These are phyloP conservation scores for Himalopsyche kuldschensis DNA, from an alignment of 2,888 invertebrate species.

Conservation along the genomic window DNA sequence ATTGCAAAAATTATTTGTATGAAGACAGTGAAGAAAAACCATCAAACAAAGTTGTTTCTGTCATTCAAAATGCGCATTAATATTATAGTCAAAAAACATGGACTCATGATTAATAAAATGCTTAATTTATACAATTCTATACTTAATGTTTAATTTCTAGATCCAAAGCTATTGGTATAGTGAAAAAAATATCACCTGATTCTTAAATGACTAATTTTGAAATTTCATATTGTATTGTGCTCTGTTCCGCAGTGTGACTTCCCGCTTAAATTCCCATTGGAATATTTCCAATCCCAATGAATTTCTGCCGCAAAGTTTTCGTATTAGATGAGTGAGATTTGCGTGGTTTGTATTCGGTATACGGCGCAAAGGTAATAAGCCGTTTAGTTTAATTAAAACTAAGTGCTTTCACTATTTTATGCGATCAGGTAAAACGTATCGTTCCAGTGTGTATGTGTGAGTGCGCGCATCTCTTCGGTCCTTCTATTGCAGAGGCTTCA, in stretches of 20 bases:
- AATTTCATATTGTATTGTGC: background rate
- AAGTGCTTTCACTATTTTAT: conserved; percentile 31
- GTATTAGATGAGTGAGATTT: conserved; percentile 13
- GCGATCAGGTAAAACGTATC: conserved; percentile 26
- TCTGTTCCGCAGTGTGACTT: background rate
- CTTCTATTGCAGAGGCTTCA: background rate
- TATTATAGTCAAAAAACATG: too few species aligned
- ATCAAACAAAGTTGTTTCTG: too few species aligned
- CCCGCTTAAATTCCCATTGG: background rate
- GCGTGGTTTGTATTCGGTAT: conserved; percentile 23
- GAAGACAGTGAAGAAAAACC: too few species aligned
- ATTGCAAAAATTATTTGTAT: too few species aligned
- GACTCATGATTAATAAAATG: too few species aligned
- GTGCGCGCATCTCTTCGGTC: background rate
- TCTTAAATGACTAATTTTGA: background rate
- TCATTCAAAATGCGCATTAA: too few species aligned
- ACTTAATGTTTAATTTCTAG: too few species aligned
- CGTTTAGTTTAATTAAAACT: conserved; percentile 38
- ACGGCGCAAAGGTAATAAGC: conserved; percentile 28
- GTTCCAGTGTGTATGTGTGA: background rate
- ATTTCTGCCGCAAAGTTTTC: conserved; percentile 1
- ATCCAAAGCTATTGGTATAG: too few species aligned
- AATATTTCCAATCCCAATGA: conserved; percentile 5
- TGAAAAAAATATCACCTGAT: too few species aligned
- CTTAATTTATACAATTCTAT: too few species aligned